Percentiles rank a stretch among this genome's conserved stretches.
Conservation (phyloP, 1,140 invertebrate genomes). For the Colletes latitarsis region DNA sequence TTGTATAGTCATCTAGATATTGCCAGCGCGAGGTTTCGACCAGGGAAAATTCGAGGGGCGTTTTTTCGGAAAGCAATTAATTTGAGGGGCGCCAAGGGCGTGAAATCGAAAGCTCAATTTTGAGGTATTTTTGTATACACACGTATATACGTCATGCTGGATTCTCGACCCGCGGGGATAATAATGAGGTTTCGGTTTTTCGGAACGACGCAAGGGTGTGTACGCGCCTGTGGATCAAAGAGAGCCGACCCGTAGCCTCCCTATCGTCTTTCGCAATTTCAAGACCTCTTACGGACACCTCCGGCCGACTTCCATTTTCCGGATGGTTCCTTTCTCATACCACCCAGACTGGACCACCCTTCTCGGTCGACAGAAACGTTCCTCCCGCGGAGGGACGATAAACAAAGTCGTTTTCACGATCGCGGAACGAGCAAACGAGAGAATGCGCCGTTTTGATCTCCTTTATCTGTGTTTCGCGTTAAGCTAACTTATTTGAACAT, state of each 20-base stretch:
- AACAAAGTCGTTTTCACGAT: conserved; percentile 45
- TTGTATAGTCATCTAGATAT: conserved; percentile 42
- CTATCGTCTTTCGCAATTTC: conserved; percentile 65
- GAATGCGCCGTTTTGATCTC: background rate
- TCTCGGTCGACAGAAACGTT: conserved; percentile 11
- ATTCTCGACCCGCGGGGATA: conserved; percentile 56
- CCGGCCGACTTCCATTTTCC: conserved; percentile 60
- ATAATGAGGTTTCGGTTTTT: conserved; percentile 67
- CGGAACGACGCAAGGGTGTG: conserved; percentile 30
- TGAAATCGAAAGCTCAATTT: conserved; percentile 60
- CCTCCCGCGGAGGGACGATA: conserved; percentile 34
- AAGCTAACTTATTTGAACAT: background rate
- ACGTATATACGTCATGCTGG: conserved; percentile 9
- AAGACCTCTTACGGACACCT: conserved; percentile 53
- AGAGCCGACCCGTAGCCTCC: conserved; percentile 36
- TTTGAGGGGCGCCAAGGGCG: conserved; percentile 15
- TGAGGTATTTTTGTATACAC: background rate
- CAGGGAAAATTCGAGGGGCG: conserved; percentile 8
- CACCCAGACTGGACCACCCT: conserved; percentile 18
- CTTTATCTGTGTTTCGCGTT: background rate
- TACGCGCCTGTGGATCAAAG: conserved; percentile 61
- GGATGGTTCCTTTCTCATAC: conserved; percentile 41
- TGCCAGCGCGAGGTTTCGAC: background rate
- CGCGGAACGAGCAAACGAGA: conserved; percentile 9
- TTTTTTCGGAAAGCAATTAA: no score